Evolutionary conservation across 2,113 vertebrate species (phyloP), one percentile per base, ranked within the genome.

Genomic region (Ceratotherium simum): DNA sequence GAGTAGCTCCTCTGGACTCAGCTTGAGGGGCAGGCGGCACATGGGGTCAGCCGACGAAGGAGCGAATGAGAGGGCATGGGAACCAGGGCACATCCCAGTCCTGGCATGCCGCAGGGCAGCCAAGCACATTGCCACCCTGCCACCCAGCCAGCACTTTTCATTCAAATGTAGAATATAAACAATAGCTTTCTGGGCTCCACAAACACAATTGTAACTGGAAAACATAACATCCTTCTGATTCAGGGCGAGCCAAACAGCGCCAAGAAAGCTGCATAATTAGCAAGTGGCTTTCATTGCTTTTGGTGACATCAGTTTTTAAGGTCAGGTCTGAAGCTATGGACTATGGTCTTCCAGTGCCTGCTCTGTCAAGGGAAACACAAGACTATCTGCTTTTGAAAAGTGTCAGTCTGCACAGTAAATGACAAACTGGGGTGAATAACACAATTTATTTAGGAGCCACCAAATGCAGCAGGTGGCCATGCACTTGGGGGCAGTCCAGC

Each of bases 331-430:
- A 3, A 96, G 67, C 70, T 93, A 11, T 0, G 31, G 79, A 85
- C 85, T 76, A 94, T 1, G 46, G 70, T 95, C 93, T 69, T 95
- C 46, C 92, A 76, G 72, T 33, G 92, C 70, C 20, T 2, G 36
- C 31, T 70, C 42, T 94, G 58, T 70, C 75, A 97, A 92, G 69
- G 88, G 14, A 98, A 96, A 96, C 42, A 83, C 33, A 96, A 86
- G 93, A 69, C 62, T 54, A 95, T 91, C 86, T 75, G 72, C 87
- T 95, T 97, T 75, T 70, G 70, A 95, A 62, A 92, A 97, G 96
- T 95, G 58, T 72, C 58, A 73, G 96, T 97, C 62, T 78, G 62
- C 90, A 92, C 13, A 90, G 36, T 62, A 84, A 92, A 92, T 46
- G 87, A 93, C 92, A 96, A 97, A 95, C 69, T 62, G 48, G 64